These are phyloP conservation scores for Argyrosomus regius DNA, from an alignment of 2,797 vertebrate species.

Conservation along the genomic window DNA sequence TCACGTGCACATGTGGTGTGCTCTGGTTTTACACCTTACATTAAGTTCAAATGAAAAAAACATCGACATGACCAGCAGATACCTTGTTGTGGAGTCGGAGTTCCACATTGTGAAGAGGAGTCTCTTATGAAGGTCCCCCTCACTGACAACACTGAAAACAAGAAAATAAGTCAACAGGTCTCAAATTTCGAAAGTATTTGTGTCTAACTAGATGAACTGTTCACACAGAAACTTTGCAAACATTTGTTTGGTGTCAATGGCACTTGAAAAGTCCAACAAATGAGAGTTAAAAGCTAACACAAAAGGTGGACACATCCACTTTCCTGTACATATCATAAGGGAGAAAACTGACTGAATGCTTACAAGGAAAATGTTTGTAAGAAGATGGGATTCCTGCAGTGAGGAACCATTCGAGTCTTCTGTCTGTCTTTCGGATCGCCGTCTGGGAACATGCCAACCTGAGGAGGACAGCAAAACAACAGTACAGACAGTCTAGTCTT, in stretches of 20 bases:
- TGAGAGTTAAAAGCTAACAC: not conserved
- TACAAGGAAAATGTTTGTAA: conserved; percentile 83
- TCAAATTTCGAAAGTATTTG: conserved; percentile 12
- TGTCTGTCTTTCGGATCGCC: conserved; percentile 66
- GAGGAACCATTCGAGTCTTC: conserved; percentile 79
- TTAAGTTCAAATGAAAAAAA: conserved; percentile 2
- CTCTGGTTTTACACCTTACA: conserved; percentile 1
- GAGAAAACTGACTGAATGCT: conserved; percentile 29
- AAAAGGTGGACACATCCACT: not conserved
- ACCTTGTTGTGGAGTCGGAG: conserved; percentile 85
- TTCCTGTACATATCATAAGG: not conserved
- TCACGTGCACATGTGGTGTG: not conserved
- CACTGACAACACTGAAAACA: conserved; percentile 69
- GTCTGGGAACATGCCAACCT: conserved; percentile 83
- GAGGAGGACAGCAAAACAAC: conserved; percentile 27
- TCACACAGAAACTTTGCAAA: conserved; percentile 1
- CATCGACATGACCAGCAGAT: conserved; percentile 8
- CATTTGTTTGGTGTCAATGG: not conserved
- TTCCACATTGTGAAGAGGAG: conserved; percentile 92
- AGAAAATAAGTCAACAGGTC: not conserved
- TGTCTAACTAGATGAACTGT: not conserved
- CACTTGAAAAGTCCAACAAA: not conserved
- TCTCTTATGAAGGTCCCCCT: conserved; percentile 86
- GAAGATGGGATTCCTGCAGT: conserved; percentile 81
- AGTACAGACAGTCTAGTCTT: not conserved